Percentiles rank a stretch among this genome's conserved stretches.
Evolutionary conservation across 2,113 vertebrate species (phyloP).

Genomic region (Noctilio leporinus): DNA sequence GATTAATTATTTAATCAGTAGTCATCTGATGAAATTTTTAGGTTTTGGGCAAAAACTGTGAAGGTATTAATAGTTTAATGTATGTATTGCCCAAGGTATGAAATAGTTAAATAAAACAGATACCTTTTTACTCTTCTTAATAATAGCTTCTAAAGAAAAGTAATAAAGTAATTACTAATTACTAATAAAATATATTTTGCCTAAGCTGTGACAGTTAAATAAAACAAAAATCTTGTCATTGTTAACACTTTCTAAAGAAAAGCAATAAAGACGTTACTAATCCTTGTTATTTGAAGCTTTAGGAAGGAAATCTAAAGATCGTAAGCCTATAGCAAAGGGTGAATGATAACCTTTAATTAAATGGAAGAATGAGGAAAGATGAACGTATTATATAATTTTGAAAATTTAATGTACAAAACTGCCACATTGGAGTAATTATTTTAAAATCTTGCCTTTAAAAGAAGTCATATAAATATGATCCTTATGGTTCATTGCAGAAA

Average conservation of each 20-base stretch:
- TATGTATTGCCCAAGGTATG: not conserved
- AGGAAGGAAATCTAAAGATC: not conserved
- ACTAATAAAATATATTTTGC: constrained; percentile 4
- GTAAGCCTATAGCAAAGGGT: not conserved
- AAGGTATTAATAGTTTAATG: constrained; percentile 26
- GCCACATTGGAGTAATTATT: not conserved
- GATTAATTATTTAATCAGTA: constrained; percentile 26
- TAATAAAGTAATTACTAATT: not conserved
- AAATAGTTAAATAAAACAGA: constrained; percentile 12
- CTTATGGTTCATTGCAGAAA: constrained; percentile 83
- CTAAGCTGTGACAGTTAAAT: not conserved
- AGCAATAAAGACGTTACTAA: not conserved
- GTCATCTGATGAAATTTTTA: not conserved
- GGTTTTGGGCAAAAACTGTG: not conserved
- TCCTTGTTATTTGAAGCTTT: constrained; percentile 20
- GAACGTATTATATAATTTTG: not conserved
- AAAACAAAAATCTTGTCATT: not conserved
- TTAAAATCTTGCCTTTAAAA: constrained; percentile 16
- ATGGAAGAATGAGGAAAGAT: not conserved
- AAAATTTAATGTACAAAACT: constrained; percentile 9
- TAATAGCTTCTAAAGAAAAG: not conserved
- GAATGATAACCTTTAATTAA: constrained; percentile 19
- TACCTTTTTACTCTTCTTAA: constrained; percentile 8
- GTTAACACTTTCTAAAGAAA: constrained; percentile 23
- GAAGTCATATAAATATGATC: constrained; percentile 5